A percentile compares a stretch with the other conserved stretches of the same genome.
phyloP scores from a whole-genome alignment of 2,888 invertebrate genomes.

The Leptothorax acervorum region DNA sequence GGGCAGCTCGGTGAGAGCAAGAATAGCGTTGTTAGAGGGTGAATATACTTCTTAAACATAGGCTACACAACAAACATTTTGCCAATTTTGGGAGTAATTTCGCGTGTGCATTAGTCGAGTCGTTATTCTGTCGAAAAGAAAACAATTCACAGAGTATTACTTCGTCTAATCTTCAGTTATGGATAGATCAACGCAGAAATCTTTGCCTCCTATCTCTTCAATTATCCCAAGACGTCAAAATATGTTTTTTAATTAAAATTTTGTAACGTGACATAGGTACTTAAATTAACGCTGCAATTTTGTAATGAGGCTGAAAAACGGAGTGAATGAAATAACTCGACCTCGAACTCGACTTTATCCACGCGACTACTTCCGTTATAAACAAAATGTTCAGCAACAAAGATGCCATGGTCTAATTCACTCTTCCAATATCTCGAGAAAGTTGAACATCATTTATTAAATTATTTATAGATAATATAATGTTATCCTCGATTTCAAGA shows the following conservation, averaged over 20 bases:
- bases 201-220: not conserved
- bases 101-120: not conserved
- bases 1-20: conserved; percentile 78
- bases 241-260: conserved; percentile 4
- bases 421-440: not conserved
- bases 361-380: not conserved
- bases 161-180: not conserved
- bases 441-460: conserved; percentile 2
- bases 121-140: not conserved
- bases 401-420: not conserved
- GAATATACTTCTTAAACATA: conserved; percentile 63
- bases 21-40: conserved; percentile 83
- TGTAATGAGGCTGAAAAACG: not conserved
- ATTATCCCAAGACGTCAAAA: not conserved
- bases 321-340: not conserved
- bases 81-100: not conserved
- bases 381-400: not conserved
- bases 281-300: not conserved
- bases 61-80: not conserved
- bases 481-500: not conserved
- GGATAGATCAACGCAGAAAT: not conserved
- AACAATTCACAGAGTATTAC: not conserved
- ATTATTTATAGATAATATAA: not conserved
- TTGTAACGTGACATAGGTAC: not conserved
- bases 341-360: not conserved